These are phyloP conservation scores for Acleris emargana DNA, from an alignment of 2,888 invertebrate species.

Conservation along the genomic window DNA sequence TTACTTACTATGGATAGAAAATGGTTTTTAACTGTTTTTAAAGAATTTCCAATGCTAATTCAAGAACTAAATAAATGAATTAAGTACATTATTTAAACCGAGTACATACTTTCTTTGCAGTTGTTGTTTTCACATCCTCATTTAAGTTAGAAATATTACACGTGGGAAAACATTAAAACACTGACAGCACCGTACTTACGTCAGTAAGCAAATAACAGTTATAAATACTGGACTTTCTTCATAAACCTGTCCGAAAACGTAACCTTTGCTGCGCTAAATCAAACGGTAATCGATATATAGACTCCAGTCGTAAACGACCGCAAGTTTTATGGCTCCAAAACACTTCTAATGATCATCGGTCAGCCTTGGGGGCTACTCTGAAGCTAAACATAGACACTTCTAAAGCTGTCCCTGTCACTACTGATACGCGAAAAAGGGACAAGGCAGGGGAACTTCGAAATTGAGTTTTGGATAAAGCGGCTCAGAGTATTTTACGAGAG, in stretches of 20 bases:
- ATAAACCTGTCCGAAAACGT: conserved; percentile 31
- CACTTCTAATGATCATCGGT: conserved; percentile 33
- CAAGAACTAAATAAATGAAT: too few species aligned
- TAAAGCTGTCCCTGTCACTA: too few species aligned
- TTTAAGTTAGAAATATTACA: neutral
- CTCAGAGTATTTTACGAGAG: conserved; percentile 19
- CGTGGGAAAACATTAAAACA: conserved; percentile 8
- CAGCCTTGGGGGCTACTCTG: neutral
- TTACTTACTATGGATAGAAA: too few species aligned
- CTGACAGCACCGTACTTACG: conserved; percentile 3
- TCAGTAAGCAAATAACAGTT: conserved; percentile 25
- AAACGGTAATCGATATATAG: conserved; percentile 35
- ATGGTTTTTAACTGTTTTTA: too few species aligned
- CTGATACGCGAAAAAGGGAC: too few species aligned
- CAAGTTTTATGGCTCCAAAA: conserved; percentile 33
- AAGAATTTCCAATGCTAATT: too few species aligned
- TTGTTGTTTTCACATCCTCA: neutral
- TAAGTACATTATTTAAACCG: neutral
- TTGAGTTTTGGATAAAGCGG: too few species aligned
- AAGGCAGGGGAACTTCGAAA: too few species aligned
- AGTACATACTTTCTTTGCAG: neutral
- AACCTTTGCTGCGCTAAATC: conserved; percentile 31
- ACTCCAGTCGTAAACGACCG: conserved; percentile 27
- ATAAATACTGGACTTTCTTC: conserved; percentile 28
- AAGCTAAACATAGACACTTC: too few species aligned